Evolutionary conservation across 35 echinoderm and acorn worm species (phyloP).

Genomic region (Holothuria glaberrima): DNA sequence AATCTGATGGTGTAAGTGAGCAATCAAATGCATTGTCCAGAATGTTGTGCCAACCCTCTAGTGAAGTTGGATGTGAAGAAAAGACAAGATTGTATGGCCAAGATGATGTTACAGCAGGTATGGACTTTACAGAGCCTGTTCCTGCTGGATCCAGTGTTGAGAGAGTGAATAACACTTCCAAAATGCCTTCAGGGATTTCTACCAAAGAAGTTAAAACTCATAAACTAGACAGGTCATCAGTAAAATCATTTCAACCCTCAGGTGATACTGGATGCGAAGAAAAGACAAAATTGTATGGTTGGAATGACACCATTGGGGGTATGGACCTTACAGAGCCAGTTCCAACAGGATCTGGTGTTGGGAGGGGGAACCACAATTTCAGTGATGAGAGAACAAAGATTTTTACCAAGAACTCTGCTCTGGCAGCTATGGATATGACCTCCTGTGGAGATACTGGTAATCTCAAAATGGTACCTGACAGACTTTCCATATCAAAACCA

Average conservation of each 20-base stretch:
- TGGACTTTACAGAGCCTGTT: slow-evolving; percentile 34
- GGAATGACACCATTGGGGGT: background rate
- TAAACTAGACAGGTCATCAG: background rate
- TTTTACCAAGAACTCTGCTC: background rate
- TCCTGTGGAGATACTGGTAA: no score
- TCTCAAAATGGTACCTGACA: background rate
- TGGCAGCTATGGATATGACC: background rate
- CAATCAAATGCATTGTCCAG: no score
- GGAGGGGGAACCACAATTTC: no score
- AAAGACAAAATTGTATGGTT: slow-evolving; percentile 32
- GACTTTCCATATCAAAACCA: background rate
- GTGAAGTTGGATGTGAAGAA: background rate
- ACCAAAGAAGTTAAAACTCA: background rate
- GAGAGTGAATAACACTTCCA: no score
- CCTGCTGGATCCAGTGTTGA: background rate
- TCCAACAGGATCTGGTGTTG: background rate
- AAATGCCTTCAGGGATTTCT: background rate
- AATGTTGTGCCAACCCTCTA: no score
- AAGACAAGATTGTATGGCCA: slow-evolving; percentile 40
- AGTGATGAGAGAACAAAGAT: background rate
- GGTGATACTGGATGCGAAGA: background rate
- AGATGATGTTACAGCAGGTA: slow-evolving; percentile 8
- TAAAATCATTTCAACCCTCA: background rate
- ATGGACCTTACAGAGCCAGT: slow-evolving; percentile 41
- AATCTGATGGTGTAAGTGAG: no score